These are phyloP conservation scores for Meiosimyza platycephala DNA, from an alignment of 2,888 invertebrate species.

Conservation along the genomic window DNA sequence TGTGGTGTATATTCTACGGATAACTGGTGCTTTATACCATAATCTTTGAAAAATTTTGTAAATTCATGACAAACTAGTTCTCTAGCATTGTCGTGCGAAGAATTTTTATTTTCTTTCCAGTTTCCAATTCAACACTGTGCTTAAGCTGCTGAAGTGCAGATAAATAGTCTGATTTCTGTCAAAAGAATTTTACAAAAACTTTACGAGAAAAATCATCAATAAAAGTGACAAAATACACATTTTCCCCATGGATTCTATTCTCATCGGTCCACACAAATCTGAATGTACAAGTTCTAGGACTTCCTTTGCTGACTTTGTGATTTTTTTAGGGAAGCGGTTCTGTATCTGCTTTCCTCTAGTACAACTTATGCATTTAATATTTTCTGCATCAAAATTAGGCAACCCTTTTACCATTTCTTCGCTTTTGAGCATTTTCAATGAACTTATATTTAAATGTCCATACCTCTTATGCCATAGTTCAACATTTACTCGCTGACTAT, in stretches of 20 bases:
- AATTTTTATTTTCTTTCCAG: background rate
- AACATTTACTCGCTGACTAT: conserved; percentile 2
- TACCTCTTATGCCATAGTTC: conserved; percentile 37
- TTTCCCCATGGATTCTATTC: no score
- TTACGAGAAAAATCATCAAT: conserved; percentile 35
- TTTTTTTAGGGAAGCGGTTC: no score
- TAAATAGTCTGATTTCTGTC: background rate
- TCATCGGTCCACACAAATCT: no score
- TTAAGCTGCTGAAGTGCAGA: no score
- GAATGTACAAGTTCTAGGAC: no score
- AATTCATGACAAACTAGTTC: conserved; percentile 5
- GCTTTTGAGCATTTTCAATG: conserved; percentile 23
- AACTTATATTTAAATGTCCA: conserved; percentile 33
- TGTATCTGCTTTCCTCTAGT: conserved; percentile 30
- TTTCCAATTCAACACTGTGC: background rate
- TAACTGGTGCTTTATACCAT: conserved; percentile 29
- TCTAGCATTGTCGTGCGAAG: background rate
- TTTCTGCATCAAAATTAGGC: conserved; percentile 23
- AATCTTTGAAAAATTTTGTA: conserved; percentile 9
- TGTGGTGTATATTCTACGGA: conserved; percentile 28
- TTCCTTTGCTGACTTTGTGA: background rate
- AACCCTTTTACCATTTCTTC: conserved; percentile 35
- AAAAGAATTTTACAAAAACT: background rate
- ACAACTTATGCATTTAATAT: conserved; percentile 27
- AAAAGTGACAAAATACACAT: conserved; percentile 42